Percentiles rank a stretch among this genome's conserved stretches.
These are phyloP conservation scores for Psilanteris sp. DNA, from an alignment of 1,140 invertebrate species.

Conservation along the genomic window DNA sequence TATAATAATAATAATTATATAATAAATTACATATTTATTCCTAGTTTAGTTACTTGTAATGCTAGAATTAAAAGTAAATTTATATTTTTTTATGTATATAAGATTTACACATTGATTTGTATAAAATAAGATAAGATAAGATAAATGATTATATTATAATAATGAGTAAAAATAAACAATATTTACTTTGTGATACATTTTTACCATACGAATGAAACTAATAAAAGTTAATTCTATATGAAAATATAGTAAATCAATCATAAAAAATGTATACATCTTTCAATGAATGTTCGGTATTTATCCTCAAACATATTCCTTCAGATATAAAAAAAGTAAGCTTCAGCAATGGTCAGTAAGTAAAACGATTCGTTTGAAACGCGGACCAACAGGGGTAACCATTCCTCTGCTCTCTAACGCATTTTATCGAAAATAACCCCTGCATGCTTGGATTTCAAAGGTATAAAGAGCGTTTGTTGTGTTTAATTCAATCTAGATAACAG, in stretches of 20 bases:
- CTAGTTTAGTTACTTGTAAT: no score
- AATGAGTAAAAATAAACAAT: no score
- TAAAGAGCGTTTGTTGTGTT: constrained; percentile 47
- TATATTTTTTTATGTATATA: no score
- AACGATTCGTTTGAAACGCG: constrained; percentile 43
- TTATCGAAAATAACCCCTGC: constrained; percentile 51
- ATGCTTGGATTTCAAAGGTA: constrained; percentile 37
- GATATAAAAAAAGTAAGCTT: constrained; percentile 24
- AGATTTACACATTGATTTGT: no score
- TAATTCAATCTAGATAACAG: constrained; percentile 51
- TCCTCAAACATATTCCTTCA: constrained; percentile 31
- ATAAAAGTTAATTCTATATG: no score
- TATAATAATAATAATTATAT: no score
- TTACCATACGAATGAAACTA: no score
- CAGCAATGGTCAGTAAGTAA: constrained; percentile 39
- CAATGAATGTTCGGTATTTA: constrained; percentile 9
- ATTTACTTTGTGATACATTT: no score
- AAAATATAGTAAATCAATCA: background rate
- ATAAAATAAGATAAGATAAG: no score
- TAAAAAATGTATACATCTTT: background rate
- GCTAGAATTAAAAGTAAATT: no score
- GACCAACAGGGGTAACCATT: constrained; percentile 17
- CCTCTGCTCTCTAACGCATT: constrained; percentile 28
- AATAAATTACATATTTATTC: no score
- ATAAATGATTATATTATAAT: no score